Evolutionary conservation across 2,888 invertebrate species (phyloP), one percentile per base, ranked within the genome.

Genomic region (Anoplius nigerrimus): DNA sequence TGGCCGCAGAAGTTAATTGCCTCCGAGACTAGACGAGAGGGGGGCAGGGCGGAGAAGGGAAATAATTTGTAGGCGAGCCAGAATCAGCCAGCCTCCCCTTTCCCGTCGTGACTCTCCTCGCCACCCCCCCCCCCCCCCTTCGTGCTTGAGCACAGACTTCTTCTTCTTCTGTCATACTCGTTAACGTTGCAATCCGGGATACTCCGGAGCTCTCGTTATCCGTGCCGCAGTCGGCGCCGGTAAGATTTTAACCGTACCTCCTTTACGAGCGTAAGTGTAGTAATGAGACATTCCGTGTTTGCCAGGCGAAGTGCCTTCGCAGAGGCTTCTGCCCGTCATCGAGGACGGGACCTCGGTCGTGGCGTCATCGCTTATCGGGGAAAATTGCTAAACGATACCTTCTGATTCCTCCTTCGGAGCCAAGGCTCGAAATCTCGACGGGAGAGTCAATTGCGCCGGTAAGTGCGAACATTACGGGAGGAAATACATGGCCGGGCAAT

Each of bases 161-260:
- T 34, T 34, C 34, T 34, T 34, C 34, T 34, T 34, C 34, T 34
- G 34, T 34, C 34, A 11, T 34, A 34, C 34, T 34, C 34, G 34
- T 34, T 34, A 34, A 34, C 34, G 67, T 66, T 46, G 62, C 66
- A 58, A 64, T 66, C 68, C 52, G 46, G 20, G 69, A 57, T 71
- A 64, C 60, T 69, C 68, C n/a, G 61, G 21, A 58, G 63, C 65
- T 70, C 66, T 66, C 62, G 69, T 74, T 72, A 68, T 65, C 58
- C 66, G 34, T 34, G 11, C 34, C 11, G 11, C 34, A 34, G 34
- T 34, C 34, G 34, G 53, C 15, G 45, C 42, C 52, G 52, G 70
- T 61, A 64, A 66, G 73, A 64, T 34, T 34, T 61, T 51, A 68
- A 65, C 58, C 60, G 66, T 65, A 60, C 46, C 34, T 64, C 46